phyloP scores from a whole-genome alignment of 2,113 vertebrate species.

The Neogobius melanostomus region DNA sequence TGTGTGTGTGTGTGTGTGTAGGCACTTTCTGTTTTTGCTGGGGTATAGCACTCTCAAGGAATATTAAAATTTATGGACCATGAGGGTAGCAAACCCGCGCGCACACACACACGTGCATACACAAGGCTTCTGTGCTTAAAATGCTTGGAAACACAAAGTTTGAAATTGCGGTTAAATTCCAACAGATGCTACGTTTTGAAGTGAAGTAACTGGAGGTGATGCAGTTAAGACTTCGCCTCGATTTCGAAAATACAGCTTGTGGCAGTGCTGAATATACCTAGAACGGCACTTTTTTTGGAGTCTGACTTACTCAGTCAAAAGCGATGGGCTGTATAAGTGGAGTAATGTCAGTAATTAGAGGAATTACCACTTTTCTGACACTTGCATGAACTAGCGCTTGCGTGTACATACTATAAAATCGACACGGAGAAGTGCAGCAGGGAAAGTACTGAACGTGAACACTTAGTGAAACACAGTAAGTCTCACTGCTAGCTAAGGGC shows the following conservation, averaged over 20 bases:
- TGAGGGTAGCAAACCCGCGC: conserved; percentile 46
- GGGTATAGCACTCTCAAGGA: conserved; percentile 65
- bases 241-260: conserved; percentile 31
- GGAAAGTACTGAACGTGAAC: conserved; percentile 24
- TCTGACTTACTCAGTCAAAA: conserved; percentile 24
- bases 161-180: conserved; percentile 54
- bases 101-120: conserved; percentile 47
- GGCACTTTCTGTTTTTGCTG: conserved; percentile 64
- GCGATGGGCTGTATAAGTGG: conserved; percentile 14
- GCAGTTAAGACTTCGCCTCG: conserved; percentile 30
- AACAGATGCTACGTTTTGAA: conserved; percentile 51
- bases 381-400: conserved; percentile 3
- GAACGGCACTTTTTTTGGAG: conserved; percentile 28
- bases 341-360: conserved; percentile 2
- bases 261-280: conserved; percentile 29
- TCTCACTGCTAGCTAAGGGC: conserved; percentile 44
- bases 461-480: conserved; percentile 43
- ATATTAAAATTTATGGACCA: conserved; percentile 68
- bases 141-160: conserved; percentile 47
- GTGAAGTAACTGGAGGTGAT: conserved; percentile 48
- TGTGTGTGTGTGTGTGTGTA: conserved; percentile 16
- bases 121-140: conserved; percentile 50
- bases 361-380: conserved; percentile 17
- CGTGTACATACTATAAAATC: conserved; percentile 12
- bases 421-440: background rate